phyloP scores from a whole-genome alignment of 1,140 invertebrate species.

The Pentalonia nigronervosa region DNA sequence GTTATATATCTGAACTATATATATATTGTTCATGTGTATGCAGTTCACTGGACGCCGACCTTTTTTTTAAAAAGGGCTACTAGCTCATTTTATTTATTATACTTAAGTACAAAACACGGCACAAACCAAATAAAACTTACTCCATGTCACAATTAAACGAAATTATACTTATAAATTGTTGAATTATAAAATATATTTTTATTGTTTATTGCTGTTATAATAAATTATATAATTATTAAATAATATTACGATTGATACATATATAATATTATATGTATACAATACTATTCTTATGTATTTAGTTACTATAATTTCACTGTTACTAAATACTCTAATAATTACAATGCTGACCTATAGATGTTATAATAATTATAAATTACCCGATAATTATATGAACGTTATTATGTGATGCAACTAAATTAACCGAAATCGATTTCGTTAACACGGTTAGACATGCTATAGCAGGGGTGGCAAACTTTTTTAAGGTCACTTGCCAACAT shows the following conservation, averaged over 20 bases:
- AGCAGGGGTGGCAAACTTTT: too few species aligned
- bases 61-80: not conserved
- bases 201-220: not conserved
- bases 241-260: not conserved
- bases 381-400: too few species aligned
- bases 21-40: not conserved
- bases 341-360: too few species aligned
- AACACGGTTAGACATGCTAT: not conserved
- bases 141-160: too few species aligned
- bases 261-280: not conserved
- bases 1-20: slow-evolving; percentile 15
- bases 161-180: not conserved
- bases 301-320: too few species aligned
- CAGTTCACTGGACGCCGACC: not conserved
- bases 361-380: too few species aligned
- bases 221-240: too few species aligned
- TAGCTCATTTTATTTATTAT: not conserved
- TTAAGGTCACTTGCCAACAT: too few species aligned
- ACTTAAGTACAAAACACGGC: not conserved
- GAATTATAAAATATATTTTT: not conserved
- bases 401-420: not conserved
- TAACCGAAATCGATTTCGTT: too few species aligned
- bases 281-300: too few species aligned
- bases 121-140: not conserved
- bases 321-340: too few species aligned